A percentile compares a stretch with the other conserved stretches of the same genome.
Conservation (phyloP, 1,140 invertebrate species). For the Potamilus streckersoni region DNA sequence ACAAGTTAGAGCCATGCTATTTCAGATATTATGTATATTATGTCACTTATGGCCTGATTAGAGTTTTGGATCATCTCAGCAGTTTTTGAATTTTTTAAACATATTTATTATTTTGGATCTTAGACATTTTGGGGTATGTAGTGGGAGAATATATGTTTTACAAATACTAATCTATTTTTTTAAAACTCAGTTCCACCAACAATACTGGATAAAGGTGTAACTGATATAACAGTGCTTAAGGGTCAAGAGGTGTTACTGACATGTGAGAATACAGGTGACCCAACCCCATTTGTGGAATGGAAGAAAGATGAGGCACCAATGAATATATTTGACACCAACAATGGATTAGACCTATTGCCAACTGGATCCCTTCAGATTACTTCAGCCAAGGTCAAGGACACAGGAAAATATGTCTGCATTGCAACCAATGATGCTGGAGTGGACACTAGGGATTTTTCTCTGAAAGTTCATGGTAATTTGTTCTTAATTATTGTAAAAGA, state of each 20-base stretch:
- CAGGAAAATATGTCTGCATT: constrained; percentile 69
- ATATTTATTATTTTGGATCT: too few species aligned
- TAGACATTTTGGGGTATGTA: background rate
- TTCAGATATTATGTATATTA: too few species aligned
- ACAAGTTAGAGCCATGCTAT: too few species aligned
- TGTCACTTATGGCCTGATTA: too few species aligned
- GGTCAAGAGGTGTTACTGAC: constrained; percentile 66
- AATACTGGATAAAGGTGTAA: constrained; percentile 85
- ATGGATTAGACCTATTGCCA: constrained; percentile 32
- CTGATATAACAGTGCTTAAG: constrained; percentile 94
- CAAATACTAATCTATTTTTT: constrained; percentile 1
- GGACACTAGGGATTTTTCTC: constrained; percentile 57
- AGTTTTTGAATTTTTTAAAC: too few species aligned
- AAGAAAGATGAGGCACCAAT: constrained; percentile 58
- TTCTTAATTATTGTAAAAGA: background rate
- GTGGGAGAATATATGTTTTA: background rate
- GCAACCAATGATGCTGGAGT: constrained; percentile 69
- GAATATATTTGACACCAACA: constrained; percentile 37
- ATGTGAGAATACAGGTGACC: constrained; percentile 70
- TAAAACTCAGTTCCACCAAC: constrained; percentile 80
- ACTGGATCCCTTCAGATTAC: constrained; percentile 44
- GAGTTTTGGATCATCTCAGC: too few species aligned
- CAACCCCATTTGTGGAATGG: constrained; percentile 65
- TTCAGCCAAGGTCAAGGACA: constrained; percentile 46
- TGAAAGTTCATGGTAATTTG: constrained; percentile 62